A percentile compares a stretch with the other conserved stretches of the same genome.
phyloP scores from a whole-genome alignment of 2,888 invertebrate species.

The Ornithoptera alexandrae region DNA sequence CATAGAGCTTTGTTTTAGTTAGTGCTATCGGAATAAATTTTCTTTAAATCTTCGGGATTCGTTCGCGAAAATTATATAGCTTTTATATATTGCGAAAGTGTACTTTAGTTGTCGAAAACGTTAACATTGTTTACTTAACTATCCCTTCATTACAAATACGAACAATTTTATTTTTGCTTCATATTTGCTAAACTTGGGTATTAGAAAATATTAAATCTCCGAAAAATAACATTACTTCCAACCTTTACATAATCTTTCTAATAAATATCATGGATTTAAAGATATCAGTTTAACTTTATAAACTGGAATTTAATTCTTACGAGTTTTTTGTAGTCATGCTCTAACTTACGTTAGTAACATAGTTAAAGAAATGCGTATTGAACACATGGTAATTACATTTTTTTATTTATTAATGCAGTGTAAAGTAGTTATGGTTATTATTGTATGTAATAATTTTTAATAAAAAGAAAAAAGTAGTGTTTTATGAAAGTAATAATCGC shows the following conservation, averaged over 20 bases:
- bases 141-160: neutral
- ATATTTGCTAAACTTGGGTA: neutral
- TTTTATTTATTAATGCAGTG: neutral
- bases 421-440: too few relatives aligned
- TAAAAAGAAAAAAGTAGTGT: too few relatives aligned
- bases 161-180: neutral
- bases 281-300: neutral
- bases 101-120: neutral
- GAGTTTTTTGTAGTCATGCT: neutral
- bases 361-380: neutral
- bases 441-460: too few relatives aligned
- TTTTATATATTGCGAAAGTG: neutral
- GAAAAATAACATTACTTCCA: neutral
- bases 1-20: slow-evolving; percentile 61
- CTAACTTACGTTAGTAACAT: neutral
- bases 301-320: neutral
- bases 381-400: neutral
- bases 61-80: slow-evolving; percentile 35
- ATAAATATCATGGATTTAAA: neutral
- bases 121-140: neutral
- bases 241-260: neutral
- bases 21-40: slow-evolving; percentile 51
- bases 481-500: too few relatives aligned
- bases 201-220: neutral
- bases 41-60: slow-evolving; percentile 47